phyloP scores from a whole-genome alignment of 2,113 vertebrate species.

The Seriola aureovittata region DNA sequence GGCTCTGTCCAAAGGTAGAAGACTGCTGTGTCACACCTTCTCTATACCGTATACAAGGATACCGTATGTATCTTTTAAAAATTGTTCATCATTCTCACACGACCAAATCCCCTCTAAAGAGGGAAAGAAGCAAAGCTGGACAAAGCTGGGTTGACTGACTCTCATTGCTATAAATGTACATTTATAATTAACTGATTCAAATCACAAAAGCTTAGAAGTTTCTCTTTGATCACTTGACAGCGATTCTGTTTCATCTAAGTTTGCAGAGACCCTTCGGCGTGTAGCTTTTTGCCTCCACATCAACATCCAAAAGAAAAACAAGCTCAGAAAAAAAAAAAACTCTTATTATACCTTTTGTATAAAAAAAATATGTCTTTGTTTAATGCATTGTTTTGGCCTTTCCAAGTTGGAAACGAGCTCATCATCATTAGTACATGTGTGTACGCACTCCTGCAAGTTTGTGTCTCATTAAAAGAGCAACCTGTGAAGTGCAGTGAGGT shows the following conservation, averaged over 20 bases:
- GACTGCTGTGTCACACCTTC: no score
- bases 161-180: not conserved
- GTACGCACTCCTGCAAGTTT: not conserved
- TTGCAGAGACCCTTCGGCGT: no score
- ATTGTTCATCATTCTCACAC: no score
- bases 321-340: no score
- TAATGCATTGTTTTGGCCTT: not conserved
- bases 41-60: no score
- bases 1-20: no score
- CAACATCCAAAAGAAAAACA: not conserved
- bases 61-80: no score
- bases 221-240: not conserved
- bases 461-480: constrained; percentile 19
- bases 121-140: no score
- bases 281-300: not conserved
- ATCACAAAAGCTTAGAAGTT: not conserved
- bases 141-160: not conserved
- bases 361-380: not conserved
- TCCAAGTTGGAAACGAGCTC: not conserved
- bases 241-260: not conserved
- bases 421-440: not conserved
- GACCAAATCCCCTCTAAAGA: no score
- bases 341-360: no score
- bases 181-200: not conserved
- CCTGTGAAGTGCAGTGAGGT: constrained; percentile 29